Evolutionary conservation across 2,888 invertebrate genomes (phyloP).

Genomic region (Lasioglossum marginatum): DNA sequence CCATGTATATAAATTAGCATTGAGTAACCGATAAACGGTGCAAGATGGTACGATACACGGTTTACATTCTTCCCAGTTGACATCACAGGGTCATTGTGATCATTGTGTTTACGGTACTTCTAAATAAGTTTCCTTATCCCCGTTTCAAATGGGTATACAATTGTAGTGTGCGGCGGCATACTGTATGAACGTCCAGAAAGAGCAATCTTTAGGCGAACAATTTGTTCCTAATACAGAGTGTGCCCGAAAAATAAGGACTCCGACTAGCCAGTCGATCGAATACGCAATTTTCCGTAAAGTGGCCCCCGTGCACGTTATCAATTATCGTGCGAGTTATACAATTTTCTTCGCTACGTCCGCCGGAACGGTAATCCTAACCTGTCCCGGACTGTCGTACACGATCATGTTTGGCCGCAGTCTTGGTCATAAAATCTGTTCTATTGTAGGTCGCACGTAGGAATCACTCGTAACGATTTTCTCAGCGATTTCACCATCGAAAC

Average conservation of each 20-base stretch:
- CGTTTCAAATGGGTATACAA: neutral
- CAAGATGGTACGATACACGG: neutral
- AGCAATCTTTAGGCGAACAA: neutral
- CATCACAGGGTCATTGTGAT: conserved; percentile 18
- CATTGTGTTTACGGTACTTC: conserved; percentile 12
- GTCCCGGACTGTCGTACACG: neutral
- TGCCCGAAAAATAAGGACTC: neutral
- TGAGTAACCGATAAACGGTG: neutral
- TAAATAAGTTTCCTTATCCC: conserved; percentile 13
- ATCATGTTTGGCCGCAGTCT: neutral
- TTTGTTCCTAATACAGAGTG: neutral
- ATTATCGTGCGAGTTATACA: conserved; percentile 3
- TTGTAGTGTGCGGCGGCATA: neutral
- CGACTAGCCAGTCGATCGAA: neutral
- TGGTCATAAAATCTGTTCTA: neutral
- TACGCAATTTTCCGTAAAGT: neutral
- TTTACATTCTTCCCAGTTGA: conserved; percentile 25
- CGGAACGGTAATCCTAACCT: neutral
- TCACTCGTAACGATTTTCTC: conserved; percentile 3
- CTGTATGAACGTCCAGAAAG: neutral
- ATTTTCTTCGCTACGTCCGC: neutral
- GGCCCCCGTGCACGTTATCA: neutral
- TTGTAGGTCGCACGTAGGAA: neutral
- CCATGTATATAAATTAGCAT: neutral
- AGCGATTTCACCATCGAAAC: neutral